phyloP scores from a whole-genome alignment of 2,888 invertebrate genomes.

The Watsonalla binaria region DNA sequence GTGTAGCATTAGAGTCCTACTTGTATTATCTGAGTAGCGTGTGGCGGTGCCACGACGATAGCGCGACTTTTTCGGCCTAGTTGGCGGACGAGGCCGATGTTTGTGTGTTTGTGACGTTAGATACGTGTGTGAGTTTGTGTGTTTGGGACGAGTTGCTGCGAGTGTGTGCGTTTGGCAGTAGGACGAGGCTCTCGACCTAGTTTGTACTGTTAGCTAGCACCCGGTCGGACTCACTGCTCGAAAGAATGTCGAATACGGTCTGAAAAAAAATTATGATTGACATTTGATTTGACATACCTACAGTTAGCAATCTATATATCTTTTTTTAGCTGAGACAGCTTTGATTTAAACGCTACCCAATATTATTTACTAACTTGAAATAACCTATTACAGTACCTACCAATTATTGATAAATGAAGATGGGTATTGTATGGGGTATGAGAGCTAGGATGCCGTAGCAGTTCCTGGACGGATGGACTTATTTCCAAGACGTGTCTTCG shows the following conservation, averaged over 20 bases:
- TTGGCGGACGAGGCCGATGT: conserved; percentile 42
- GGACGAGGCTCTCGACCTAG: conserved; percentile 57
- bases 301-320: too few species aligned
- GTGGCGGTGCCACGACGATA: conserved; percentile 31
- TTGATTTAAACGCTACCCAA: too few species aligned
- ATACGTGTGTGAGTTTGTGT: conserved; percentile 28
- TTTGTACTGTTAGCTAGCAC: conserved; percentile 28
- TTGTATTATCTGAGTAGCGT: conserved; percentile 7
- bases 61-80: conserved; percentile 64
- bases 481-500: too few species aligned
- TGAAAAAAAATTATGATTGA: not conserved
- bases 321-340: too few species aligned
- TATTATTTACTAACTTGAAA: too few species aligned
- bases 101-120: conserved; percentile 18
- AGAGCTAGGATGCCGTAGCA: too few species aligned
- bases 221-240: conserved; percentile 15
- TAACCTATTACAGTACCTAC: too few species aligned
- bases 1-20: not conserved
- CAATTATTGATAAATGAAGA: too few species aligned
- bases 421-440: too few species aligned
- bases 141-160: conserved; percentile 15
- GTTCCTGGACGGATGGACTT: too few species aligned
- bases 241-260: conserved; percentile 10
- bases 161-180: conserved; percentile 53
- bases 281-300: too few species aligned